Percentiles rank a stretch among this genome's conserved stretches.
These are phyloP conservation scores for Falcaria lacertinaria DNA, from an alignment of 2,888 invertebrate species.

Conservation along the genomic window DNA sequence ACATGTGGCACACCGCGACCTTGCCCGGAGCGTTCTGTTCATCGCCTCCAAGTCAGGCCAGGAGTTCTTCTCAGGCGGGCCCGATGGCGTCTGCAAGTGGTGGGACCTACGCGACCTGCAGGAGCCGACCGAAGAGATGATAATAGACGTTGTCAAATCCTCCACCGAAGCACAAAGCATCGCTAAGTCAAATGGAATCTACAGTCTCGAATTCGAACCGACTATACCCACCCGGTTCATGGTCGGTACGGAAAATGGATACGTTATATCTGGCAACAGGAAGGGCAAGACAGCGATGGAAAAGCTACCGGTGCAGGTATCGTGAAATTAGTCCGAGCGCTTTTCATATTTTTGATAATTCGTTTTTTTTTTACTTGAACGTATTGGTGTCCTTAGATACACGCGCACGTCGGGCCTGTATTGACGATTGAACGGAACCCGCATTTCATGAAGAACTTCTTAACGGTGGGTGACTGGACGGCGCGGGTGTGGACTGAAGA, in stretches of 20 bases:
- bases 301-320: constrained; percentile 80
- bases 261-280: constrained; percentile 83
- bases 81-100: constrained; percentile 93
- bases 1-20: constrained; percentile 91
- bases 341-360: no score
- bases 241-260: constrained; percentile 84
- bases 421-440: constrained; percentile 93
- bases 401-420: constrained; percentile 90
- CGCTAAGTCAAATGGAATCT: constrained; percentile 79
- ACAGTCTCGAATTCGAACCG: constrained; percentile 84
- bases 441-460: constrained; percentile 94
- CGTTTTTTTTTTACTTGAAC: no score
- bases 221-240: constrained; percentile 87
- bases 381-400: constrained; percentile 49
- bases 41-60: constrained; percentile 94
- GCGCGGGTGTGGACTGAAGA: constrained; percentile 97
- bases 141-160: constrained; percentile 82
- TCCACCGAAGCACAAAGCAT: constrained; percentile 70
- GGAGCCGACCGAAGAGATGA: constrained; percentile 82
- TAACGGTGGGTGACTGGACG: constrained; percentile 96
- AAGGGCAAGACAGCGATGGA: constrained; percentile 85
- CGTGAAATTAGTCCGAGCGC: no score
- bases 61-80: constrained; percentile 94
- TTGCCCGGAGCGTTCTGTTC: constrained; percentile 91
- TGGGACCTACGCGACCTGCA: constrained; percentile 85